Evolutionary conservation across 1,140 invertebrate genomes (phyloP).

Genomic region (Zaprionus lachaisei): DNA sequence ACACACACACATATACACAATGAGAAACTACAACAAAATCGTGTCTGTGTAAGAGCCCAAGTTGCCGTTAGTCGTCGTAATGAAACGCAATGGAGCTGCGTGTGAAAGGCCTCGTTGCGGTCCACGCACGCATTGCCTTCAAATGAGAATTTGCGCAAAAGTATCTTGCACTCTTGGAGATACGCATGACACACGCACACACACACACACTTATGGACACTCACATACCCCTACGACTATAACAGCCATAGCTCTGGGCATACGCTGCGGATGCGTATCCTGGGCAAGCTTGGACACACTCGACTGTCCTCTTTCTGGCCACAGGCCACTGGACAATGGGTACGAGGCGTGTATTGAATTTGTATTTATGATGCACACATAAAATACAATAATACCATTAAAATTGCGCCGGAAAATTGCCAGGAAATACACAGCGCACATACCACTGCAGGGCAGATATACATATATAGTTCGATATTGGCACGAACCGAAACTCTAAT

Average conservation of each 20-base stretch:
- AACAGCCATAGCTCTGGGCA: not conserved
- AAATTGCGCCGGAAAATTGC: constrained; percentile 63
- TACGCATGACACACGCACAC: constrained; percentile 36
- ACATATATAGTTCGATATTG: too few species aligned
- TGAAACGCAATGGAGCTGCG: constrained; percentile 77
- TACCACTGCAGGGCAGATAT: too few species aligned
- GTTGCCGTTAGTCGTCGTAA: constrained; percentile 75
- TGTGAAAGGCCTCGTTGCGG: constrained; percentile 57
- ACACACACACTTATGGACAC: not conserved
- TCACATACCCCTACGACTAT: not conserved
- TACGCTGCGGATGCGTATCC: not conserved
- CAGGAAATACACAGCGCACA: constrained; percentile 3
- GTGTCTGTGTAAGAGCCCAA: constrained; percentile 41
- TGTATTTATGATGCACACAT: constrained; percentile 80
- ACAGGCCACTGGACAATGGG: not conserved
- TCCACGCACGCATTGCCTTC: constrained; percentile 34
- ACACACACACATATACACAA: constrained; percentile 14
- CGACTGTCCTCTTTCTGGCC: not conserved
- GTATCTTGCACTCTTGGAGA: constrained; percentile 39
- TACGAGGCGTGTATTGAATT: constrained; percentile 69
- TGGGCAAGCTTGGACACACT: not conserved
- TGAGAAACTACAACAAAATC: constrained; percentile 44
- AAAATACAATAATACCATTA: constrained; percentile 81
- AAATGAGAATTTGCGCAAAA: constrained; percentile 45
- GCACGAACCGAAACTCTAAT: constrained; percentile 1